Evolutionary conservation across 1,140 invertebrate species (phyloP), one percentile per base, ranked within the genome.

Genomic region (Charaxes varanes): DNA sequence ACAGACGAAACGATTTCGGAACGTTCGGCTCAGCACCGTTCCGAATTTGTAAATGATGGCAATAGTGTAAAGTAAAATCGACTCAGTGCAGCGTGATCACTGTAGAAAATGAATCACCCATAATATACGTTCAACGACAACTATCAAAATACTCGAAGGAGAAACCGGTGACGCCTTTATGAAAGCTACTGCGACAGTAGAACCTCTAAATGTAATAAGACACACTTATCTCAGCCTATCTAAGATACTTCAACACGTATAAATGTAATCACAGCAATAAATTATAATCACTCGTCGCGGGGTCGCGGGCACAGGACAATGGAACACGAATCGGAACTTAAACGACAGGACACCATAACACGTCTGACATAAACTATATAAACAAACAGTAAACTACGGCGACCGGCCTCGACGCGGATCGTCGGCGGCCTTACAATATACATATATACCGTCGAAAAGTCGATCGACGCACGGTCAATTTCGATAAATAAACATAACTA

Each of bases 221-320:
- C 70, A 65, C 63, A 69, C 70, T 72, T 68, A 76, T 61, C 35
- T 77, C 72, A 70, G 68, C 62, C 64, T 80, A 74, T 56, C 55
- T 62, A 72, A 71, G 64, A 67, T 60, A 63, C 62, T 56, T 73
- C 62, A 77, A 77, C 58, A 67, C 68, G 62, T 74, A 74, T 78
- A 79, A 74, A 72, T 82, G 73, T 79, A 79, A 82, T 82, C 78
- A 82, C 74, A 79, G 74, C 78, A 66, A 72, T 76, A 79, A 79
- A 82, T 78, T 79, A 82, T 66, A 78, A 70, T 68, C 66, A 73
- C 42, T 68, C 53, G 53, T 62, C 38, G 59, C 53, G 62, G 23
- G 60, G 72, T 68, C 62, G 54, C 55, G 66, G 67, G 62, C 62
- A 67, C 65, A 60, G 62, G 68, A 72, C 58, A 58, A 70, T 65